phyloP scores from a whole-genome alignment of 1,140 invertebrate species.

The Drosophila littoralis region DNA sequence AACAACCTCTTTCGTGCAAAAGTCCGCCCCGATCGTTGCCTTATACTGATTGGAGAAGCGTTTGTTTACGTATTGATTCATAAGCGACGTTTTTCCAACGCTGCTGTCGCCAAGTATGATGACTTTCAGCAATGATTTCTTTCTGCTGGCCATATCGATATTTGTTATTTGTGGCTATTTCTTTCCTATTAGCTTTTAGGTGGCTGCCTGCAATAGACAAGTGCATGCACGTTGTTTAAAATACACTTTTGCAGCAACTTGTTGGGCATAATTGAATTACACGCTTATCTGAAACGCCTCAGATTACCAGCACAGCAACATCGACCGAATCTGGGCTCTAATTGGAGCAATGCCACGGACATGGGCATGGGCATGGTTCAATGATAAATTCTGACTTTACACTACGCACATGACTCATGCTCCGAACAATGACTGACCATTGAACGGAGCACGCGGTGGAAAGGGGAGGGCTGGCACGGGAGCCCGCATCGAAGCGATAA shows the following conservation, averaged over 20 bases:
- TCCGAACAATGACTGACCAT: constrained; percentile 56
- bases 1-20: constrained; percentile 99
- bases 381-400: constrained; percentile 53
- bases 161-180: constrained; percentile 17
- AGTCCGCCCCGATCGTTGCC: constrained; percentile 99
- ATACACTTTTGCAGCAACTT: constrained; percentile 44
- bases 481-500: constrained; percentile 64
- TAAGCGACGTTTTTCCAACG: constrained; percentile 99
- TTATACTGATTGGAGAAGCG: constrained; percentile 99
- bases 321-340: constrained; percentile 8
- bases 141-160: constrained; percentile 93
- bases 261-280: constrained; percentile 64
- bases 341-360: constrained; percentile 16
- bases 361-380: constrained; percentile 3
- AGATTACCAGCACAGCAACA: constrained; percentile 21
- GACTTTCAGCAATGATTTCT: constrained; percentile 98
- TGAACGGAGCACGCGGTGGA: constrained; percentile 28
- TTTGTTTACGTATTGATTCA: constrained; percentile 99
- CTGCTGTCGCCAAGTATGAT: constrained; percentile 99
- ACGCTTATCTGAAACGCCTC: constrained; percentile 18
- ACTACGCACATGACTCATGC: constrained; percentile 55
- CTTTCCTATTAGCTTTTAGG: constrained; percentile 34
- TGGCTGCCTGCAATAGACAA: constrained; percentile 45
- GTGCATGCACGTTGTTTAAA: constrained; percentile 43
- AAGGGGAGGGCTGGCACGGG: constrained; percentile 5